Conservation (phyloP, 2,797 vertebrate species). For the Malacoraja senta region DNA sequence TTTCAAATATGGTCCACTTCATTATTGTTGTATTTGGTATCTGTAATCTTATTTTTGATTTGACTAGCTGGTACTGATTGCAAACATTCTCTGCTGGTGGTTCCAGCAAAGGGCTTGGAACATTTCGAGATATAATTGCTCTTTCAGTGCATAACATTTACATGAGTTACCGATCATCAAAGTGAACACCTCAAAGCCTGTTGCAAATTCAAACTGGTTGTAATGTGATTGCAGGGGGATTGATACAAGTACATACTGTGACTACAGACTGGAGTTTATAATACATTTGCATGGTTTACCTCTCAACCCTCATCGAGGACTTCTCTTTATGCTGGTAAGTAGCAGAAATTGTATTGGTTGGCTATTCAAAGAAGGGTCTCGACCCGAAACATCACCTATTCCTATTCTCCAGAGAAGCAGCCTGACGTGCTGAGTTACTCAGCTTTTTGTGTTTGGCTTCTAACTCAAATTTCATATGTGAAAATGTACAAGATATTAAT, state of each 20-base stretch:
- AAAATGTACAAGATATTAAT: too few species aligned
- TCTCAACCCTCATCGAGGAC: constrained; percentile 39
- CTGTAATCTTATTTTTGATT: not conserved
- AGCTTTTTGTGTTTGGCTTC: too few species aligned
- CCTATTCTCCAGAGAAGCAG: too few species aligned
- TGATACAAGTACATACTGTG: constrained; percentile 49
- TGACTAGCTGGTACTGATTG: not conserved
- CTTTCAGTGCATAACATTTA: not conserved
- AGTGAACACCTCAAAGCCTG: not conserved
- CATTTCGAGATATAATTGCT: not conserved
- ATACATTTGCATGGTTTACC: constrained; percentile 49
- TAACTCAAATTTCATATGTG: too few species aligned
- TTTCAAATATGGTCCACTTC: not conserved
- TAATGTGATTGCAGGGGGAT: constrained; percentile 42
- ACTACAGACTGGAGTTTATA: constrained; percentile 49
- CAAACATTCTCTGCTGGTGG: not conserved
- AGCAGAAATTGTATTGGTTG: not conserved
- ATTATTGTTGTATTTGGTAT: not conserved
- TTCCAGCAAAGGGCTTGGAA: not conserved
- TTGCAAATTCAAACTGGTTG: not conserved
- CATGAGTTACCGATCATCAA: not conserved
- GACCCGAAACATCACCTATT: too few species aligned
- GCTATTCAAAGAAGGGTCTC: not conserved
- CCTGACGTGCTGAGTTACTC: too few species aligned
- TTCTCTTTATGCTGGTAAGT: constrained; percentile 37